These are phyloP conservation scores for Halesus radiatus DNA, from an alignment of 1,140 invertebrate species.

Conservation along the genomic window DNA sequence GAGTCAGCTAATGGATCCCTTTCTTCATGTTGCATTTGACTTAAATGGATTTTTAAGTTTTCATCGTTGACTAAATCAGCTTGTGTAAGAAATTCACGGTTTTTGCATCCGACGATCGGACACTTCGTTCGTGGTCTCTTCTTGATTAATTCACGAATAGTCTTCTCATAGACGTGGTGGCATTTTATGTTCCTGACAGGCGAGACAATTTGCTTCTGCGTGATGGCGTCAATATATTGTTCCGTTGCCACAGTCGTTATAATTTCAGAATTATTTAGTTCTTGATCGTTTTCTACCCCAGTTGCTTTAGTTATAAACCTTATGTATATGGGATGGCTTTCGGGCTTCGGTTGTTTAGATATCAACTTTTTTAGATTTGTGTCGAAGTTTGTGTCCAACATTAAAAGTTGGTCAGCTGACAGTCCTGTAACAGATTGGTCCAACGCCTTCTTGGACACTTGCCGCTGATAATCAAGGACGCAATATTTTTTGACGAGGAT, in stretches of 20 bases:
- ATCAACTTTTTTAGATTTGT: conserved; percentile 15
- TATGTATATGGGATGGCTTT: not conserved
- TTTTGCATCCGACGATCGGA: conserved; percentile 13
- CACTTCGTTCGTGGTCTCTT: not conserved
- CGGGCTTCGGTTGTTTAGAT: conserved; percentile 5
- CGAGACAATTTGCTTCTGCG: conserved; percentile 7
- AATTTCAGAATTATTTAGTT: not conserved
- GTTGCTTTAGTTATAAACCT: not conserved
- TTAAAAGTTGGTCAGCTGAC: not conserved
- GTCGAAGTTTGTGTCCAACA: not conserved
- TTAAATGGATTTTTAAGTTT: conserved; percentile 22
- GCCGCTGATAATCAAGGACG: conserved; percentile 2
- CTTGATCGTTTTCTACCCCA: not conserved
- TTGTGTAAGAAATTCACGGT: not conserved
- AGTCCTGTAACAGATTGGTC: not conserved
- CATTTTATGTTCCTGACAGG: conserved; percentile 23
- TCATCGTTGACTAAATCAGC: conserved; percentile 8
- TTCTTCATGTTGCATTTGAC: conserved; percentile 23
- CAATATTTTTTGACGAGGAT: conserved; percentile 23
- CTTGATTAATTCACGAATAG: conserved; percentile 22
- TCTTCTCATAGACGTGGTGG: conserved; percentile 26
- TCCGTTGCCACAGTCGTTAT: not conserved
- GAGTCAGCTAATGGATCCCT: conserved; percentile 21
- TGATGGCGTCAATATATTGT: conserved; percentile 12
- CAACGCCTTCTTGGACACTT: conserved; percentile 18